Percentiles rank a stretch among this genome's conserved stretches.
phyloP scores from a whole-genome alignment of 2,888 invertebrate species.

The Oligia fasciuncula region DNA sequence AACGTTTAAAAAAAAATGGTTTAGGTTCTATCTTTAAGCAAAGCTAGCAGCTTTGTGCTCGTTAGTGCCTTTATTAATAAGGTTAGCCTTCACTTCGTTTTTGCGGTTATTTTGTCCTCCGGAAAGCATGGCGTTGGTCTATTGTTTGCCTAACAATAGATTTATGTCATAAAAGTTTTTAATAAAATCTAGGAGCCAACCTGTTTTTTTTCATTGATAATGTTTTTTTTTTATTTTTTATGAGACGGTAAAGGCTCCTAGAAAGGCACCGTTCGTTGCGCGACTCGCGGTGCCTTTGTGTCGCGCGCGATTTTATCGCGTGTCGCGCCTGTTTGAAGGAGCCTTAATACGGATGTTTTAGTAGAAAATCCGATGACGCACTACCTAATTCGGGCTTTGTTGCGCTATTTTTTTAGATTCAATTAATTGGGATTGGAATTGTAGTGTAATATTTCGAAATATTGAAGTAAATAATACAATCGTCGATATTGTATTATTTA shows the following conservation, averaged over 20 bases:
- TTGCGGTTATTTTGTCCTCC: neutral
- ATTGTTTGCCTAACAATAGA: constrained; percentile 25
- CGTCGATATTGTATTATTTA: too few relatives aligned
- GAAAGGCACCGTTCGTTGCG: too few relatives aligned
- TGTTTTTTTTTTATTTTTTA: too few relatives aligned
- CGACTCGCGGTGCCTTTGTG: too few relatives aligned
- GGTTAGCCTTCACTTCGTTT: neutral
- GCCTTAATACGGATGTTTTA: too few relatives aligned
- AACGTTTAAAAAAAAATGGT: too few relatives aligned
- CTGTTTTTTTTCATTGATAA: neutral
- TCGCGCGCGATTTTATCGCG: too few relatives aligned
- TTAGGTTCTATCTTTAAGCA: neutral
- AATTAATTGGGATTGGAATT: neutral
- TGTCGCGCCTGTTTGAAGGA: too few relatives aligned
- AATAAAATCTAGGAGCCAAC: neutral
- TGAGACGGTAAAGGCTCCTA: too few relatives aligned
- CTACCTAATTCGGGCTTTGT: neutral
- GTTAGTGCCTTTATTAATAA: neutral
- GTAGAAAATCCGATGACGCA: neutral
- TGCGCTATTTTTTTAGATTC: neutral
- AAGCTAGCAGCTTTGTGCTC: constrained; percentile 1
- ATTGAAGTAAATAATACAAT: neutral
- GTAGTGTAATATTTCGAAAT: neutral
- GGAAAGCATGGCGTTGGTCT: constrained; percentile 1
- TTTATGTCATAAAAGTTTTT: neutral